phyloP scores from a whole-genome alignment of 2,888 invertebrate species.

The Drepanosiphum platanoidis region DNA sequence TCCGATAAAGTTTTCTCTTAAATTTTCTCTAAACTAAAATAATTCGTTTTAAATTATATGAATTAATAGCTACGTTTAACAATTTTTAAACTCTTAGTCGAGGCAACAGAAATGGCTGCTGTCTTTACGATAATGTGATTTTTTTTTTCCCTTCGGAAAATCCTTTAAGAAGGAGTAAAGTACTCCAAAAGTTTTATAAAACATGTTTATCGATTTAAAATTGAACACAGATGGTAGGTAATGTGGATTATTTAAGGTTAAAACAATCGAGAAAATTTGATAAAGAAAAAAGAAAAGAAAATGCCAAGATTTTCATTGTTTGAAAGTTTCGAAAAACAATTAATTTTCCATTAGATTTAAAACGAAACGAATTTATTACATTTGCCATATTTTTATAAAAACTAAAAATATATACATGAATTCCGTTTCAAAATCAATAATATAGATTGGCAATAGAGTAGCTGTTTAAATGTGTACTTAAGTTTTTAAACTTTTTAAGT shows the following conservation, averaged over 20 bases:
- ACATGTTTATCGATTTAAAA: constrained; percentile 14
- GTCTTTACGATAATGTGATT: neutral
- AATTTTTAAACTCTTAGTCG: constrained; percentile 2
- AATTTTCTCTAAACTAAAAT: neutral
- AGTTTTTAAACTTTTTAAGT: too few relatives aligned
- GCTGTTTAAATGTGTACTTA: too few relatives aligned
- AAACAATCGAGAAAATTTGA: neutral
- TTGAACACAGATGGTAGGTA: constrained; percentile 6
- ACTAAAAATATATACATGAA: too few relatives aligned
- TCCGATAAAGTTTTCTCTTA: neutral
- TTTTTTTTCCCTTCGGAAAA: neutral
- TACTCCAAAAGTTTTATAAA: constrained; percentile 18
- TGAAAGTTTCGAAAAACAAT: too few relatives aligned
- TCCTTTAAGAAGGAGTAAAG: neutral
- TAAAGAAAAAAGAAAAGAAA: neutral
- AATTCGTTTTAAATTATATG: neutral
- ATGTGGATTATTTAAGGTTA: constrained; percentile 2
- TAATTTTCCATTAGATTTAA: too few relatives aligned
- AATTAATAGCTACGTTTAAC: neutral
- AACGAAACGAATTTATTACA: too few relatives aligned
- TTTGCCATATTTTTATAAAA: too few relatives aligned
- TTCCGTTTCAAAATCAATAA: too few relatives aligned
- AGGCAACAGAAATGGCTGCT: neutral
- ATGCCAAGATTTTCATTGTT: neutral
- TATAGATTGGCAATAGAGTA: too few relatives aligned